phyloP scores from a whole-genome alignment of 2,113 vertebrate genomes.

The Deroptyus accipitrinus region DNA sequence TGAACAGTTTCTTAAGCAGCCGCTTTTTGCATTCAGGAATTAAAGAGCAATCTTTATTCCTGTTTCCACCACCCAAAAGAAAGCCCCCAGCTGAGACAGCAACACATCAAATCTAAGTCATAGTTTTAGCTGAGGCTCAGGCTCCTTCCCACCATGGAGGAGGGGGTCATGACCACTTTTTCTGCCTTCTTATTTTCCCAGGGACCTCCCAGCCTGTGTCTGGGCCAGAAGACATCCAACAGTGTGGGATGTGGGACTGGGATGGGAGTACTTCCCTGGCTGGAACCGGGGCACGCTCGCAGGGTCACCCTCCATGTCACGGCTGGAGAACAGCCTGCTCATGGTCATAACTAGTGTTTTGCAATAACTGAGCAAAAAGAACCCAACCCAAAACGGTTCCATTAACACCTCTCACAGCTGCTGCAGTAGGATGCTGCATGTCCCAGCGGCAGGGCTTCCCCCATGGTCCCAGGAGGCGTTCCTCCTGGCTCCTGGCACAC shows the following conservation, averaged over 20 bases:
- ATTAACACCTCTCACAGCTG: rapidly evolving
- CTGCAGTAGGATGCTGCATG: rapidly evolving
- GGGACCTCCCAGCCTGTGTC: not conserved
- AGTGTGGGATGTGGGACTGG: not conserved
- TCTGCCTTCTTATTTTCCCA: rapidly evolving
- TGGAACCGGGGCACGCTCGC: not conserved
- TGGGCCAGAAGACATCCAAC: rapidly evolving
- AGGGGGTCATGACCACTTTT: not conserved
- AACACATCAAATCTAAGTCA: rapidly evolving
- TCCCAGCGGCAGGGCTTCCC: not conserved
- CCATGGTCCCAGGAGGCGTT: rapidly evolving
- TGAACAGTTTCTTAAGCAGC: not conserved
- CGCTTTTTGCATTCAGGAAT: not conserved
- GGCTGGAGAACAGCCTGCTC: not conserved
- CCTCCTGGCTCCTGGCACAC: not conserved
- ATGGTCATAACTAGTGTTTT: not conserved
- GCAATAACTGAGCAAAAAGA: not conserved
- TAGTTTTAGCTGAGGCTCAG: not conserved
- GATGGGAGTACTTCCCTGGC: not conserved
- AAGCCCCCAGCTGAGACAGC: not conserved
- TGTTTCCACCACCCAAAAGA: not conserved
- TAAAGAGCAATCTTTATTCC: not conserved
- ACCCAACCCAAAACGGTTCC: not conserved
- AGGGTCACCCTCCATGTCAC: not conserved
- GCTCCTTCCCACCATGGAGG: not conserved